These are phyloP conservation scores for Parapsyche elsis DNA, from an alignment of 1,140 invertebrate genomes.

Conservation along the genomic window DNA sequence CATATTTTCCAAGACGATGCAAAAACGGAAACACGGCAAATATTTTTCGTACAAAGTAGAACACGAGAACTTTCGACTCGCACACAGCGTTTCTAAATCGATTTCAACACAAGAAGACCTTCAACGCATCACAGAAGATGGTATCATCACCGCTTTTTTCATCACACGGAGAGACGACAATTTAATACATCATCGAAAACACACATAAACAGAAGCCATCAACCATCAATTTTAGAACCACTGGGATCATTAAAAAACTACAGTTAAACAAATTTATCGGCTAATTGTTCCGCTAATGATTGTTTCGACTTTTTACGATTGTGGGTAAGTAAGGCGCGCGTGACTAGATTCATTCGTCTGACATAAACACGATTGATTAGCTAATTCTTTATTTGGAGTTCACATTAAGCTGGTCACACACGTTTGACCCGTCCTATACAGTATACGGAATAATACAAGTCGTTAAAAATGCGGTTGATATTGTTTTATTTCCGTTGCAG, in stretches of 20 bases:
- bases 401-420: too few species aligned
- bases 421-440: too few species aligned
- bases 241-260: too few species aligned
- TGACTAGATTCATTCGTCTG: background rate
- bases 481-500: background rate
- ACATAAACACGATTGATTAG: slow-evolving; percentile 15
- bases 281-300: slow-evolving; percentile 20
- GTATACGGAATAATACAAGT: too few species aligned
- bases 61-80: slow-evolving; percentile 22
- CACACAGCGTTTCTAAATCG: slow-evolving; percentile 5
- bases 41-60: slow-evolving; percentile 14
- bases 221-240: too few species aligned
- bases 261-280: background rate
- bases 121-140: background rate
- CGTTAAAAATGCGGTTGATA: too few species aligned
- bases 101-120: slow-evolving; percentile 10
- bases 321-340: slow-evolving; percentile 16
- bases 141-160: background rate
- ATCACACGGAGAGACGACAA: background rate
- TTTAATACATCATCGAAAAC: too few species aligned
- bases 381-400: background rate
- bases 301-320: background rate
- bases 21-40: background rate
- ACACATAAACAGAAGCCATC: too few species aligned
- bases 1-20: too few species aligned